These are phyloP conservation scores for Gadopsis marmoratus DNA, from an alignment of 2,797 vertebrate genomes.

Conservation along the genomic window DNA sequence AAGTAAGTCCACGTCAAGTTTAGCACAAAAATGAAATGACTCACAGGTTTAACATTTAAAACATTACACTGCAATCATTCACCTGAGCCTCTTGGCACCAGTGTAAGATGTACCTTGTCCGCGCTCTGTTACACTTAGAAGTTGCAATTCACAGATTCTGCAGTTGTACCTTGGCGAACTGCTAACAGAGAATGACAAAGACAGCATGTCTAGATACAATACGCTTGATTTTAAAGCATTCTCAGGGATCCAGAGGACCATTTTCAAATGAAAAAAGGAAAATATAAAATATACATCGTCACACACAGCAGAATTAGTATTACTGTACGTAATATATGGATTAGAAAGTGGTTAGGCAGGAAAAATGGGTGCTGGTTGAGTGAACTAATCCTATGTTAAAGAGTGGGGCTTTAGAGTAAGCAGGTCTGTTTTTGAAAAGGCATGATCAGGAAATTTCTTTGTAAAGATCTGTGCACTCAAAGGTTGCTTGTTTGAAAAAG, in stretches of 20 bases:
- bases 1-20: slow-evolving; percentile 72
- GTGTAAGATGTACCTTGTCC: slow-evolving; percentile 72
- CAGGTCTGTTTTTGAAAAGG: slow-evolving; percentile 56
- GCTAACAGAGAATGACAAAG: slow-evolving; percentile 68
- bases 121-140: slow-evolving; percentile 62
- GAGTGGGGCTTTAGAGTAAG: slow-evolving; percentile 50
- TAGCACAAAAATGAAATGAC: slow-evolving; percentile 74
- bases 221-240: slow-evolving; percentile 74
- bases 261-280: slow-evolving; percentile 47
- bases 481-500: slow-evolving; percentile 47
- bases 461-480: slow-evolving; percentile 57
- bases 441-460: slow-evolving; percentile 53
- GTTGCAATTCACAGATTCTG: slow-evolving; percentile 71
- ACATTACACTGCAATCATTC: slow-evolving; percentile 72
- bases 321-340: slow-evolving; percentile 47
- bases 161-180: slow-evolving; percentile 81
- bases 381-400: slow-evolving; percentile 54
- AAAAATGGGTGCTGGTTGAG: slow-evolving; percentile 67
- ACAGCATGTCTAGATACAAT: slow-evolving; percentile 69
- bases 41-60: slow-evolving; percentile 69
- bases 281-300: slow-evolving; percentile 48
- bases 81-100: slow-evolving; percentile 79
- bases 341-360: slow-evolving; percentile 49
- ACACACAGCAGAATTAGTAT: slow-evolving; percentile 34
- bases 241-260: slow-evolving; percentile 52